Conservation (phyloP, 1,140 invertebrate genomes). For the Drosophila ambigua region DNA sequence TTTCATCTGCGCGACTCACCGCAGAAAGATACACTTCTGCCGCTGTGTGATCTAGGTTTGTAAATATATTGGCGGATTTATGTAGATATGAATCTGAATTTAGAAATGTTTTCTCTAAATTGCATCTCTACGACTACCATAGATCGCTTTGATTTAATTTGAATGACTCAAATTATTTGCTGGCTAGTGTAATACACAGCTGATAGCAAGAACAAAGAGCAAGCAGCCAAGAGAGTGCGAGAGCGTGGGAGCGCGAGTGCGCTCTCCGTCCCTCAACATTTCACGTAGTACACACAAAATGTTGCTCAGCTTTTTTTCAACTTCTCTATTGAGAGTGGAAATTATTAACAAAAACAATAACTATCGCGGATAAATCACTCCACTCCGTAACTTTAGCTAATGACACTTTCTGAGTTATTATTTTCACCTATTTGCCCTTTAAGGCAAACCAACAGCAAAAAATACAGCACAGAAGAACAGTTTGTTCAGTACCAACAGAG, state of each 20-base stretch:
- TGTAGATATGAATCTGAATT: too few relatives aligned
- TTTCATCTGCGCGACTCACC: too few relatives aligned
- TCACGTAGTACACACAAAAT: slow-evolving; percentile 45
- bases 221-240: slow-evolving; percentile 3
- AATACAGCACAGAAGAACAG: too few relatives aligned
- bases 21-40: too few relatives aligned
- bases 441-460: not conserved
- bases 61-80: too few relatives aligned
- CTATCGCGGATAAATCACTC: not conserved
- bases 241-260: slow-evolving; percentile 15
- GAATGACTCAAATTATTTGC: too few relatives aligned
- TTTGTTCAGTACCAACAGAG: too few relatives aligned
- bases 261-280: slow-evolving; percentile 26
- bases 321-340: not conserved
- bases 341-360: too few relatives aligned
- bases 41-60: too few relatives aligned
- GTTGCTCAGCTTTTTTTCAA: slow-evolving; percentile 12
- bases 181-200: slow-evolving; percentile 48
- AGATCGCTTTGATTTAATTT: too few relatives aligned
- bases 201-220: slow-evolving; percentile 28
- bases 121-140: too few relatives aligned
- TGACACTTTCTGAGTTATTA: not conserved
- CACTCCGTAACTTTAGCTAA: not conserved
- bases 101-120: too few relatives aligned
- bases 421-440: not conserved